Conservation (phyloP, 2,797 vertebrate genomes). For the Platalea minor region DNA sequence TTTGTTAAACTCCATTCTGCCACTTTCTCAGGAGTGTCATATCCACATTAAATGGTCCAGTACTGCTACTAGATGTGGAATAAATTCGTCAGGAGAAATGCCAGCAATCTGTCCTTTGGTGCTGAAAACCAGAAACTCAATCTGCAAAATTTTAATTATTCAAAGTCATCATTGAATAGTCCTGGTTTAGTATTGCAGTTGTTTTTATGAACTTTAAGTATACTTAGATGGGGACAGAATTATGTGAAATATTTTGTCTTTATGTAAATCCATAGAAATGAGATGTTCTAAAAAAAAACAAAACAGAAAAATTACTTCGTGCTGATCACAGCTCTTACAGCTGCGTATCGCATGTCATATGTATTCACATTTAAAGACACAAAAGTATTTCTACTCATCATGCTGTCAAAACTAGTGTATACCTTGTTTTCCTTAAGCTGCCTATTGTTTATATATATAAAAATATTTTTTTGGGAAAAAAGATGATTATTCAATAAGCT, state of each 20-base stretch:
- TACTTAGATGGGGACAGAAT: not conserved
- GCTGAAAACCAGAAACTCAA: not conserved
- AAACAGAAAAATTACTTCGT: not conserved
- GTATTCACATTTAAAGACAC: not conserved
- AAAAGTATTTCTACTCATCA: not conserved
- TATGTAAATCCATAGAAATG: not conserved
- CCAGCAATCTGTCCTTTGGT: not conserved
- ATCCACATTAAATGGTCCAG: not conserved
- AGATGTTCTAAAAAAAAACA: not conserved
- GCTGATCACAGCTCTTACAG: not conserved
- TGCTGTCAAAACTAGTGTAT: not conserved
- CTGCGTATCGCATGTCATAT: not conserved
- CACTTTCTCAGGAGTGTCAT: not conserved
- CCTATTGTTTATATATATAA: not conserved
- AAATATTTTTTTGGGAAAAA: not conserved
- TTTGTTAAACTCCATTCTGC: not conserved
- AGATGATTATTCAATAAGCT: not conserved
- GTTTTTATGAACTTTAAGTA: not conserved
- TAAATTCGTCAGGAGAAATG: not conserved
- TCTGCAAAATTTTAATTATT: not conserved
- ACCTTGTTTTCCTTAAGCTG: not conserved
- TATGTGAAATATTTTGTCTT: not conserved
- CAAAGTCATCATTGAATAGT: not conserved
- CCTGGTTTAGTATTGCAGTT: not conserved
- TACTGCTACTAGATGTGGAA: not conserved